Percentiles rank a stretch among this genome's conserved stretches.
Conservation (phyloP, 2,113 vertebrate genomes). For the Ameiurus melas region DNA sequence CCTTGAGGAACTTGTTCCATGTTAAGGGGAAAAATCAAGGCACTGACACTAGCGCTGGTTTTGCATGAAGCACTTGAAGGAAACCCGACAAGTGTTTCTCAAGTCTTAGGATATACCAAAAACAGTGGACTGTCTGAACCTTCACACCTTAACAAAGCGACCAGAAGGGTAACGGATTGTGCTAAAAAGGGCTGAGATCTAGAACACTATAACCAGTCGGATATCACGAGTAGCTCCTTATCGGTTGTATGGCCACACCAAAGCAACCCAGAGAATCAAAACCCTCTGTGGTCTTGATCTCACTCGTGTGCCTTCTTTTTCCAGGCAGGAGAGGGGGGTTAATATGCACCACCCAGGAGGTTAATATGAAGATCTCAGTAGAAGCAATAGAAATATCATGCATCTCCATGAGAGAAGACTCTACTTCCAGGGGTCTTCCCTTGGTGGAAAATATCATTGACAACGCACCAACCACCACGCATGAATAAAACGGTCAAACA, state of each 20-base stretch:
- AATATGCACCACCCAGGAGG: no score
- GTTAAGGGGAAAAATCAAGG: background rate
- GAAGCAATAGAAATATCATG: background rate
- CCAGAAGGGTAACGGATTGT: background rate
- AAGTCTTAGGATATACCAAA: background rate
- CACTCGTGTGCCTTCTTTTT: background rate
- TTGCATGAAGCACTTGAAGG: background rate
- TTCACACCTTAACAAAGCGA: background rate
- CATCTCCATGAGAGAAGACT: background rate
- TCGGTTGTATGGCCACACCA: background rate
- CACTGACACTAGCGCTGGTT: background rate
- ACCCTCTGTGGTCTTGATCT: background rate
- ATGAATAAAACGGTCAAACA: background rate
- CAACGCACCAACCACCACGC: no score
- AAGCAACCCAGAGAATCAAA: background rate
- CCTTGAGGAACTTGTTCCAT: background rate
- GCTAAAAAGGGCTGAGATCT: background rate
- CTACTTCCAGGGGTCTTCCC: no score
- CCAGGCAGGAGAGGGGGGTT: background rate
- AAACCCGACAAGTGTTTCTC: background rate
- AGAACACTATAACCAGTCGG: background rate
- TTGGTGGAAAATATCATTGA: no score
- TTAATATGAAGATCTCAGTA: background rate
- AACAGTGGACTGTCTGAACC: background rate
- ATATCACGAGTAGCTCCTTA: background rate